A percentile compares a stretch with the other conserved stretches of the same genome.
These are phyloP conservation scores for Thamnophis sirtalis DNA, from an alignment of 2,113 vertebrate species.

Conservation along the genomic window DNA sequence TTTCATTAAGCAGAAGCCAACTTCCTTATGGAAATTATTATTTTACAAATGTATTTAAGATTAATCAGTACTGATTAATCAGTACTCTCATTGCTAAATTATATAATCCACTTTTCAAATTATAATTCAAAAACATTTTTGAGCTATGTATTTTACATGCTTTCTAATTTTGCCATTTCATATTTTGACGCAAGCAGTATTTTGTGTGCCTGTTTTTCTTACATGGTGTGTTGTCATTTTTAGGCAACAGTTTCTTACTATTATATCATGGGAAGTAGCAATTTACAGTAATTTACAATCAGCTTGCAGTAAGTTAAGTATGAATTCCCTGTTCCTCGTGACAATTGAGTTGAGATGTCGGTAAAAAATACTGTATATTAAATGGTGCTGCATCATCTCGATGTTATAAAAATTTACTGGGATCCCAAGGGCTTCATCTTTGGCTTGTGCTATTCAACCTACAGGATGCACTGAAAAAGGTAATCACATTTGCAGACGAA, in stretches of 20 bases:
- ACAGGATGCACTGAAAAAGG: not conserved
- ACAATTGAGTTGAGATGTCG: not conserved
- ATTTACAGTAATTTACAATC: not conserved
- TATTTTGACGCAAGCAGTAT: no score
- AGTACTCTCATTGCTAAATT: not conserved
- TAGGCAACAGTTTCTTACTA: not conserved
- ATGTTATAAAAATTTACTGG: not conserved
- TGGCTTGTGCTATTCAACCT: not conserved
- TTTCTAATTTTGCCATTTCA: not conserved
- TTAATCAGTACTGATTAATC: not conserved
- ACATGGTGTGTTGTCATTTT: not conserved
- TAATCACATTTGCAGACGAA: not conserved
- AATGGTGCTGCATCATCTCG: not conserved
- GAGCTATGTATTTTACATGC: not conserved
- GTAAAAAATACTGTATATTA: not conserved
- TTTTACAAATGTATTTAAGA: not conserved
- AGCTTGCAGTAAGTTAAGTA: not conserved
- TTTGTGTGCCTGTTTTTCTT: not conserved
- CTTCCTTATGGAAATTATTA: constrained; percentile 7
- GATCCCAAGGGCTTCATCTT: not conserved
- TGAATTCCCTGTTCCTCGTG: not conserved
- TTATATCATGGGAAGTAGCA: no score
- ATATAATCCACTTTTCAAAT: not conserved
- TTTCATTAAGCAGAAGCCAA: not conserved
- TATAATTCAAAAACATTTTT: not conserved